phyloP scores from a whole-genome alignment of 2,888 invertebrate genomes.

The Eumerus sabulonum region DNA sequence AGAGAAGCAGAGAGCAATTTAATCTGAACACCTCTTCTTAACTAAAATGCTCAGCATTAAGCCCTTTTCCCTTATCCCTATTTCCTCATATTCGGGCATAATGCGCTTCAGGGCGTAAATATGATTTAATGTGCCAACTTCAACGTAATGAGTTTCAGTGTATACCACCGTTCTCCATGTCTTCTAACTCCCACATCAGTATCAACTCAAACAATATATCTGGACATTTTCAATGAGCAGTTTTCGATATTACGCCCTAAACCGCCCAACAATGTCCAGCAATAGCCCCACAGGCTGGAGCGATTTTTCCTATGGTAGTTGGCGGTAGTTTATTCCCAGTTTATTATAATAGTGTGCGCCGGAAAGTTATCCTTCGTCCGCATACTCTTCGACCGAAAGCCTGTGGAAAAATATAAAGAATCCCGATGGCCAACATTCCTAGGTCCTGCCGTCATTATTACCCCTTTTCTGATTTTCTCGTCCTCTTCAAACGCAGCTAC shows the following conservation, averaged over 20 bases:
- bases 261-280: conserved; percentile 7
- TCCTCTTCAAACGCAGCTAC: conserved; percentile 19
- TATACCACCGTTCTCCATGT: too few species aligned
- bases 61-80: too few species aligned
- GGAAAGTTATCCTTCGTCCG: conserved; percentile 24
- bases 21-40: too few species aligned
- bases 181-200: too few species aligned
- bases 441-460: conserved; percentile 5
- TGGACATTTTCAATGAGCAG: conserved; percentile 25
- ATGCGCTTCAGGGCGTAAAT: too few species aligned
- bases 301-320: not conserved
- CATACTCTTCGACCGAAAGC: conserved; percentile 1
- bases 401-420: conserved; percentile 15
- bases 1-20: too few species aligned
- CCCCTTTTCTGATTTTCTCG: not conserved
- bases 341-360: conserved; percentile 49
- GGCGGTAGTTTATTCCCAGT: conserved; percentile 47
- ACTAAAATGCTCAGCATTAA: too few species aligned
- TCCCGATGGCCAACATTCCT: not conserved
- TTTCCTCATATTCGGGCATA: too few species aligned
- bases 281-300: not conserved
- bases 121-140: too few species aligned
- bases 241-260: conserved; percentile 39
- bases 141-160: too few species aligned
- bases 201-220: conserved; percentile 26